Conservation (phyloP, 2,113 vertebrate genomes). For the Arenaria interpres region DNA sequence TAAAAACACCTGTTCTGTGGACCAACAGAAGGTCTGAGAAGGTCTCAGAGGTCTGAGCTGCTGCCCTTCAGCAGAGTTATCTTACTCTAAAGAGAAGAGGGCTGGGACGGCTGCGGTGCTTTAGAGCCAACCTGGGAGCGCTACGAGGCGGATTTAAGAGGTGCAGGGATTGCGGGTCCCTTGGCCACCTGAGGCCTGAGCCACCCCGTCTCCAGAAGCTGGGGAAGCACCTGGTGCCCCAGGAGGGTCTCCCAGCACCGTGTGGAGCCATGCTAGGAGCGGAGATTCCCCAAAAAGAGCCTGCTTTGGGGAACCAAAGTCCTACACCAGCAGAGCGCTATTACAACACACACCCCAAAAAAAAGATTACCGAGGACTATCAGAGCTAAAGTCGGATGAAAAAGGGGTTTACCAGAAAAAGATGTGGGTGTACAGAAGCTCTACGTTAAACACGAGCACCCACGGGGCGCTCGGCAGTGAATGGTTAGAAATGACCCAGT, state of each 20-base stretch:
- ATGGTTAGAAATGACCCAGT: not conserved
- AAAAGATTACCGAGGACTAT: not conserved
- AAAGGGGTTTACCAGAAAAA: slow-evolving; percentile 36
- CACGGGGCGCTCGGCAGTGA: not conserved
- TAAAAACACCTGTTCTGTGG: not conserved
- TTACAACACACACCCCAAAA: not conserved
- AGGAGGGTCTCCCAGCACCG: slow-evolving; percentile 10
- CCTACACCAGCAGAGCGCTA: not conserved
- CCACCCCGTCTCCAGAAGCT: not conserved
- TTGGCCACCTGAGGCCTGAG: not conserved
- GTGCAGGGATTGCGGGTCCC: not conserved
- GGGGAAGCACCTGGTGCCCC: not conserved
- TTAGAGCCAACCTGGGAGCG: not conserved
- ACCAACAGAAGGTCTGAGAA: not conserved
- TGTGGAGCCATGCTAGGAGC: not conserved
- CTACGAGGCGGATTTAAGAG: not conserved
- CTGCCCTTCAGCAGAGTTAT: not conserved
- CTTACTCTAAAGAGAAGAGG: slow-evolving; percentile 38
- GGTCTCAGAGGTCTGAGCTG: not conserved
- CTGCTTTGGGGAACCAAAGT: slow-evolving; percentile 28
- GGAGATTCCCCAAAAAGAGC: not conserved
- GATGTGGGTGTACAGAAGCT: not conserved
- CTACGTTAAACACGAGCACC: not conserved
- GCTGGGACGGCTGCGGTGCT: not conserved
- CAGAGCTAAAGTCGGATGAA: not conserved